Conservation (phyloP, 2,797 vertebrate genomes). For the Borostomias antarcticus region DNA sequence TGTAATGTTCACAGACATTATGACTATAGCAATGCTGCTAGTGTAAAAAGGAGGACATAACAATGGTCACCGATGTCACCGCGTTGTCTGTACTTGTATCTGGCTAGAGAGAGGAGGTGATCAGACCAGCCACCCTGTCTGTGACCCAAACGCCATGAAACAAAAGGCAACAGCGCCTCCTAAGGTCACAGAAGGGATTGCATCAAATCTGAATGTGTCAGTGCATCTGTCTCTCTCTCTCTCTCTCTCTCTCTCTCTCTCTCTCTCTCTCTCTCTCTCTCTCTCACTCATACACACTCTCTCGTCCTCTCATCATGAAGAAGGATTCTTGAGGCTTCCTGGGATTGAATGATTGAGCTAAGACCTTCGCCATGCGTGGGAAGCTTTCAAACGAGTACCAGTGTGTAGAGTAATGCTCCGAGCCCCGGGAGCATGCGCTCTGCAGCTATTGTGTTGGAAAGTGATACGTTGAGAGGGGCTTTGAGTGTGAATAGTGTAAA, state of each 20-base stretch:
- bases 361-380: conserved; percentile 41
- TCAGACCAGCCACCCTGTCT: conserved; percentile 20
- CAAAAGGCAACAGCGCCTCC: conserved; percentile 68
- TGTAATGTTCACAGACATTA: too few species aligned
- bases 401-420: conserved; percentile 16
- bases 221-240: not conserved
- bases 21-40: too few species aligned
- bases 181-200: conserved; percentile 48
- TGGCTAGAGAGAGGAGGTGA: conserved; percentile 23
- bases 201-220: conserved; percentile 19
- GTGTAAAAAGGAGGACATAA: too few species aligned
- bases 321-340: conserved; percentile 26
- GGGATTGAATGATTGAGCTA: conserved; percentile 47
- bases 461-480: conserved; percentile 36
- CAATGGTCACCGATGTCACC: too few species aligned
- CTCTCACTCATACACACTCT: not conserved
- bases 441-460: conserved; percentile 37
- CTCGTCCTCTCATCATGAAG: conserved; percentile 6
- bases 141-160: conserved; percentile 27
- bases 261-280: conserved; percentile 21
- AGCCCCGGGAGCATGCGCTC: conserved; percentile 32
- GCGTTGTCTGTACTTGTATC: conserved; percentile 17
- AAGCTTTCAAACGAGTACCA: conserved; percentile 48
- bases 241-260: conserved; percentile 14
- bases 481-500: conserved; percentile 14